phyloP scores from a whole-genome alignment of 2,113 vertebrate species.

The Mustelus asterias region DNA sequence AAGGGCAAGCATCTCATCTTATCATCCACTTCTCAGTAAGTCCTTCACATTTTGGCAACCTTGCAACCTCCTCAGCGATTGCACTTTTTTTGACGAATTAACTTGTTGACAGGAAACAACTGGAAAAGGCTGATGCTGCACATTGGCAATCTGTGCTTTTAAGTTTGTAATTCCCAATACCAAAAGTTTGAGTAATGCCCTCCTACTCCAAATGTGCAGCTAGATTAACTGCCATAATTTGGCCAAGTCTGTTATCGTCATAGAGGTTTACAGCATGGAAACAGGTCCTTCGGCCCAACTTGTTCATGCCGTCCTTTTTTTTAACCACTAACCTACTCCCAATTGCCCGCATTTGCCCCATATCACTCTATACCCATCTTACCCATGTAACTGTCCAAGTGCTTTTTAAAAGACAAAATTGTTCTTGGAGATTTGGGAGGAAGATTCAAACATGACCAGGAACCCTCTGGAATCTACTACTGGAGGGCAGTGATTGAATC shows the following conservation, averaged over 20 bases:
- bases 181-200: not conserved
- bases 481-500: too few relatives aligned
- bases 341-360: too few relatives aligned
- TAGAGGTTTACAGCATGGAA: too few relatives aligned
- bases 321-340: too few relatives aligned
- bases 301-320: too few relatives aligned
- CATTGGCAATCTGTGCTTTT: not conserved
- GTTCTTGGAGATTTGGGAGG: not conserved
- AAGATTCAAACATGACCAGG: not conserved
- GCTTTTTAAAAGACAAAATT: too few relatives aligned
- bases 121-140: not conserved
- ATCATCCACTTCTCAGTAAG: not conserved
- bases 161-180: not conserved
- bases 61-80: not conserved
- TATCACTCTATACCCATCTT: too few relatives aligned
- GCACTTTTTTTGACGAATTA: not conserved
- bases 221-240: not conserved
- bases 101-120: conserved; percentile 11
- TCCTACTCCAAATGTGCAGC: not conserved
- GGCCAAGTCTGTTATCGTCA: not conserved
- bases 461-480: not conserved
- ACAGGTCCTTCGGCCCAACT: too few relatives aligned
- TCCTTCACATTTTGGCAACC: not conserved
- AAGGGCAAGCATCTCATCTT: not conserved
- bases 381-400: too few relatives aligned